Evolutionary conservation across 2,888 invertebrate genomes (phyloP).

Genomic region (Acronicta leporina): DNA sequence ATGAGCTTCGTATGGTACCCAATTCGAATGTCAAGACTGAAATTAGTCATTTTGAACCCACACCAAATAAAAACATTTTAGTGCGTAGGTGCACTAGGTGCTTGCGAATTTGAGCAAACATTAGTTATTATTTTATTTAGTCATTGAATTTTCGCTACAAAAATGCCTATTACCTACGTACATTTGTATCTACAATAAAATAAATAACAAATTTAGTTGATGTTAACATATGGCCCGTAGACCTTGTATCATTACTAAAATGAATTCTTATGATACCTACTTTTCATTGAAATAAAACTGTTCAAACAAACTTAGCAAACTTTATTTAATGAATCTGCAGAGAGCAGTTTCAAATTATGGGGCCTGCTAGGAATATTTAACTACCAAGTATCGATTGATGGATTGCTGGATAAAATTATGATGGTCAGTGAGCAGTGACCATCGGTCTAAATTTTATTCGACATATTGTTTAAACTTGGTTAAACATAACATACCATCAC

Average conservation of each 20-base stretch:
- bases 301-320: constrained; percentile 11
- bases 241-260: neutral
- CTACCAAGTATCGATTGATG: no score
- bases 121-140: neutral
- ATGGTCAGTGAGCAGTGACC: no score
- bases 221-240: no score
- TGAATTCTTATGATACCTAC: no score
- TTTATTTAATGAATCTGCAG: constrained; percentile 23
- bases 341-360: constrained; percentile 18
- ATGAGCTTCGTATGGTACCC: constrained; percentile 27
- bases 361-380: neutral
- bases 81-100: no score
- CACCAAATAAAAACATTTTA: no score
- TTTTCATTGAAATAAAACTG: neutral
- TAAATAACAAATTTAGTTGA: neutral
- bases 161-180: no score
- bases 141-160: neutral
- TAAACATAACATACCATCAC: no score
- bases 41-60: constrained; percentile 9
- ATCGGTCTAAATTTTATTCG: no score
- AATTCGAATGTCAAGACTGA: constrained; percentile 12
- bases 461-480: no score
- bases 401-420: no score
- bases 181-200: no score
- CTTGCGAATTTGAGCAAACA: neutral